Evolutionary conservation across 2,888 invertebrate species (phyloP).

Genomic region (Drosophila ezoana): DNA sequence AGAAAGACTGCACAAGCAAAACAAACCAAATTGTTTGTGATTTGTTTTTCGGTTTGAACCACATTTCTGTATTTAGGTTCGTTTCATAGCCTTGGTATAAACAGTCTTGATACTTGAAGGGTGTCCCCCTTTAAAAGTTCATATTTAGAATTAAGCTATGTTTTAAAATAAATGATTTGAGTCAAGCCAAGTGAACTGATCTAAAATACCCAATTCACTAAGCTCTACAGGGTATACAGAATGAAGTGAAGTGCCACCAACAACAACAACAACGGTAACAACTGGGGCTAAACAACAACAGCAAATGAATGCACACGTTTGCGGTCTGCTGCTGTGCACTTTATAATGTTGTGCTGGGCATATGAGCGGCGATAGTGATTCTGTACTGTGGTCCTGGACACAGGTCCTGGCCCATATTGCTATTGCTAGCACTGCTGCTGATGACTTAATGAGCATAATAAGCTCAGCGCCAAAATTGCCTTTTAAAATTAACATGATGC

Average conservation of each 20-base stretch:
- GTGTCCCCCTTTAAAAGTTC: too few relatives aligned
- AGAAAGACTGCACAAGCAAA: too few relatives aligned
- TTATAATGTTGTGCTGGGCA: constrained; percentile 60
- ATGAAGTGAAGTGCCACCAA: constrained; percentile 48
- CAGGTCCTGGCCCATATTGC: constrained; percentile 45
- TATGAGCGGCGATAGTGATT: constrained; percentile 25
- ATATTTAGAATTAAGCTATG: too few relatives aligned
- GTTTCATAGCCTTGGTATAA: too few relatives aligned
- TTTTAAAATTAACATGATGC: constrained; percentile 80
- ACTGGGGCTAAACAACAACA: constrained; percentile 53
- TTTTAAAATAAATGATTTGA: too few relatives aligned
- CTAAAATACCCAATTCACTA: background rate
- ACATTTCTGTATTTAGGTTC: too few relatives aligned
- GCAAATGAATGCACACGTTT: constrained; percentile 67
- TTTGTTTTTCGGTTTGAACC: too few relatives aligned
- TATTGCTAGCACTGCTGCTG: constrained; percentile 43
- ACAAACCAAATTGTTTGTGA: too few relatives aligned
- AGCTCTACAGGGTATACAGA: constrained; percentile 33
- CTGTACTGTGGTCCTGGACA: constrained; percentile 23
- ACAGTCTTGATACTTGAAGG: too few relatives aligned
- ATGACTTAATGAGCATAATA: constrained; percentile 80
- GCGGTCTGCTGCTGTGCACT: constrained; percentile 63
- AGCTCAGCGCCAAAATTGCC: constrained; percentile 79
- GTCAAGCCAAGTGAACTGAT: too few relatives aligned
- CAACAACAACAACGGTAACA: constrained; percentile 13